Percentiles rank a stretch among this genome's conserved stretches.
phyloP scores from a whole-genome alignment of 2,888 invertebrate genomes.

The Orthosia gothica region DNA sequence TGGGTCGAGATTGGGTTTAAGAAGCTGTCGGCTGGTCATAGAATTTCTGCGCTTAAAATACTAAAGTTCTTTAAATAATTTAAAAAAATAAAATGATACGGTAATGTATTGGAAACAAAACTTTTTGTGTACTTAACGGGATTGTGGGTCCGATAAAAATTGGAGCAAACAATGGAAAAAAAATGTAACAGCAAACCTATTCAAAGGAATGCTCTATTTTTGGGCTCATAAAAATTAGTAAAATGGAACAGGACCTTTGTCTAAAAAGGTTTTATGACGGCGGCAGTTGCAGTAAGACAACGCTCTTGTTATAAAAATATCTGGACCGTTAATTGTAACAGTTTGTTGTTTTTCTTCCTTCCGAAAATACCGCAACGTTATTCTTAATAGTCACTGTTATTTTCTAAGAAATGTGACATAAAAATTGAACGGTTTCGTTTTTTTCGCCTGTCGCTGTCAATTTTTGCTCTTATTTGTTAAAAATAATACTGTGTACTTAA shows the following conservation, averaged over 20 bases:
- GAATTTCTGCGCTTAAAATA: slow-evolving; percentile 17
- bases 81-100: slow-evolving; percentile 24
- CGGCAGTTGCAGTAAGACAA: slow-evolving; percentile 62
- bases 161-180: slow-evolving; percentile 60
- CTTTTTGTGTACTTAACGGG: slow-evolving; percentile 50
- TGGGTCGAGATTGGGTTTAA: slow-evolving; percentile 41
- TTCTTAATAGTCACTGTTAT: slow-evolving; percentile 44
- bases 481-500: background rate
- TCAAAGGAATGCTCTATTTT: slow-evolving; percentile 77
- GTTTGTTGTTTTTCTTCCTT: slow-evolving; percentile 65
- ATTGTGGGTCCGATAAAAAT: slow-evolving; percentile 45
- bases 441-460: background rate
- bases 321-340: slow-evolving; percentile 84
- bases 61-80: slow-evolving; percentile 14
- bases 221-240: slow-evolving; percentile 78
- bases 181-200: slow-evolving; percentile 55
- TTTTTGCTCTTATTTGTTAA: slow-evolving; percentile 3
- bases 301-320: slow-evolving; percentile 70
- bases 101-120: slow-evolving; percentile 62
- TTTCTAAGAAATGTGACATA: slow-evolving; percentile 39
- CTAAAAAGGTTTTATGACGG: slow-evolving; percentile 67
- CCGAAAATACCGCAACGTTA: slow-evolving; percentile 59
- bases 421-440: slow-evolving; percentile 2
- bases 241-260: slow-evolving; percentile 84
- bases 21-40: slow-evolving; percentile 10